Evolutionary conservation across 2,113 vertebrate species (phyloP), one percentile per base, ranked within the genome.

Genomic region (Numida meleagris): DNA sequence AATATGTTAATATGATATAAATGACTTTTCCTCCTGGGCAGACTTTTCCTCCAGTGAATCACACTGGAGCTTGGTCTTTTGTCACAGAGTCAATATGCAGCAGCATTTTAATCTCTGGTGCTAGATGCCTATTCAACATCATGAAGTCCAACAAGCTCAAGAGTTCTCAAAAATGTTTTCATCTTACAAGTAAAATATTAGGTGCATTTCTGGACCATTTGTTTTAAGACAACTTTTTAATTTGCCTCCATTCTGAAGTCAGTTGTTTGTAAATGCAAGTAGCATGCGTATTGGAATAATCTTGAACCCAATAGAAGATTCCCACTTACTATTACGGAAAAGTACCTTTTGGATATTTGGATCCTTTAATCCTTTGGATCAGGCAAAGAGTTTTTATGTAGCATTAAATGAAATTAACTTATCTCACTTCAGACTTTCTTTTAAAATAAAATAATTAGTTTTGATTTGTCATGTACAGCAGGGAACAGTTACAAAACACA

Each of bases 31-130:
- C 12, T 63, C 57, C 59, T 59, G 43, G 43, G 43, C 43, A 17
- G 43, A 16, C 43, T 43, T 43, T 43, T 50, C 23, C 48, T 50
- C 48, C 48, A 24, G 23, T 76, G 43, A 48, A 68, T 23, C 45
- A 53, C 9, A 18, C 4, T 31, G 20, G 12, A 73, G 6, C 34
- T 75, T 87, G n/a, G 15, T 15, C 25, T 78, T 93, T 57, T 21
- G 10, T 33, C 17, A 42, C 4, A 3, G 50, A 68, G 14, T 50
- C 51, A 79, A 50, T 1, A 1, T n/a, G 14, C 1, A 55, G 6
- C 24, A 57, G 6, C 46, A 48, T 88, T 94, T 94, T 85, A 73
- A 19, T 79, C 7, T 82, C 53, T 65, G 10, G 4, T 89, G 51
- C n/a, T 82, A 76, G 16, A 42, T 81, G 4, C 11, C 25, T 1